These are phyloP conservation scores for Lydus trimaculatus DNA, from an alignment of 2,888 invertebrate genomes.

Conservation along the genomic window DNA sequence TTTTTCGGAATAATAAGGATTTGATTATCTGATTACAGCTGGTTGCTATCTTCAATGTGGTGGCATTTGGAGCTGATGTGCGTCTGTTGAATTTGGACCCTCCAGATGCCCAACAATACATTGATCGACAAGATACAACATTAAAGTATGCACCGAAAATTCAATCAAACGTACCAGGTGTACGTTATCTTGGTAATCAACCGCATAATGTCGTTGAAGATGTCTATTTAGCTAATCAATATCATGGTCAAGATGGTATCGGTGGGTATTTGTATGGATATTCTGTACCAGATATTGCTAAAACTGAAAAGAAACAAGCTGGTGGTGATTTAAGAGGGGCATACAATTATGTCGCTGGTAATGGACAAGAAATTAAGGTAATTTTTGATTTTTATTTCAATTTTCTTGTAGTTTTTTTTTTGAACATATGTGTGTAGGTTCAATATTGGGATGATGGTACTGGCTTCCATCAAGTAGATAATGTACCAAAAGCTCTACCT, in stretches of 20 bases:
- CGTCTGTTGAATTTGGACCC: slow-evolving; percentile 60
- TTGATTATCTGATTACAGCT: neutral
- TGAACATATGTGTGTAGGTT: slow-evolving; percentile 58
- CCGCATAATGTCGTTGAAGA: slow-evolving; percentile 74
- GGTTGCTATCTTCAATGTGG: neutral
- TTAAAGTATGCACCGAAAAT: slow-evolving; percentile 64
- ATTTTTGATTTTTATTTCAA: neutral
- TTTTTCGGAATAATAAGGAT: neutral
- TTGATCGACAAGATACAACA: slow-evolving; percentile 60
- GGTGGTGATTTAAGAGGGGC: slow-evolving; percentile 77
- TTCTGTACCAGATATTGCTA: slow-evolving; percentile 75
- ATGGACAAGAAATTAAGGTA: slow-evolving; percentile 69
- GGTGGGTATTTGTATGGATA: slow-evolving; percentile 79
- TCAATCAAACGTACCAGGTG: slow-evolving; percentile 61
- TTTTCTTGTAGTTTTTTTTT: neutral
- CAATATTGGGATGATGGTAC: slow-evolving; percentile 77
- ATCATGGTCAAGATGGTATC: slow-evolving; percentile 70
- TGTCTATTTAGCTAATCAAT: slow-evolving; percentile 74
- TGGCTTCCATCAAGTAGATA: slow-evolving; percentile 83
- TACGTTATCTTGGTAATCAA: slow-evolving; percentile 60
- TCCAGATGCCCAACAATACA: slow-evolving; percentile 63
- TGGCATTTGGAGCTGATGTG: neutral
- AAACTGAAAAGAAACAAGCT: slow-evolving; percentile 73
- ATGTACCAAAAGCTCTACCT: slow-evolving; percentile 70
- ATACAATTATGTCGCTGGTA: slow-evolving; percentile 72